These are phyloP conservation scores for Phaedon cochleariae DNA, from an alignment of 2,888 invertebrate species.

Conservation along the genomic window DNA sequence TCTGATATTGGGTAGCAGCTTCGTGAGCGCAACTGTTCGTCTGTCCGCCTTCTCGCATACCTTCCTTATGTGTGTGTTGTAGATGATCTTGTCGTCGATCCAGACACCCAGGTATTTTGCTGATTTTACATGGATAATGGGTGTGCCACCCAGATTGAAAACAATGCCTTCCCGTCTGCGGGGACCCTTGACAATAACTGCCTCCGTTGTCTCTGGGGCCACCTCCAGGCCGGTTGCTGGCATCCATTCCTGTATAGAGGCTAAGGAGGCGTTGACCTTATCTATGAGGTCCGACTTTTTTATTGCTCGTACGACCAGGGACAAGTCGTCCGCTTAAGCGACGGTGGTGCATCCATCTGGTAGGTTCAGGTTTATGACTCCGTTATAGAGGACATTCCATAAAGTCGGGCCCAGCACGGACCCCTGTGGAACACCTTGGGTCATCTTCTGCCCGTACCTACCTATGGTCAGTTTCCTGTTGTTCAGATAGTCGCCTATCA, in stretches of 20 bases:
- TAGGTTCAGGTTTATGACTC: background rate
- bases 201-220: background rate
- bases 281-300: background rate
- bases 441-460: background rate
- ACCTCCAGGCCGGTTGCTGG: background rate
- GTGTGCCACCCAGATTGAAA: background rate
- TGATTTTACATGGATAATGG: background rate
- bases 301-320: background rate
- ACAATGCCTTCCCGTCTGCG: background rate
- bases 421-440: slow-evolving; percentile 4
- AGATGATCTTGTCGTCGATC: background rate
- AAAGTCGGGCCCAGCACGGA: background rate
- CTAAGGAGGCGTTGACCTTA: background rate
- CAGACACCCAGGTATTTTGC: background rate
- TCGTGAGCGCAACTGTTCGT: background rate
- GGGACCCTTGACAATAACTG: background rate
- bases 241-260: background rate
- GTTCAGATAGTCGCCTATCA: background rate
- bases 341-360: background rate
- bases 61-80: background rate
- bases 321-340: background rate
- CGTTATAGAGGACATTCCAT: background rate
- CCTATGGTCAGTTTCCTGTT: background rate
- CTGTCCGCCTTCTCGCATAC: background rate
- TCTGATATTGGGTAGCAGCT: no score